phyloP scores from a whole-genome alignment of 1,140 invertebrate genomes.

The Cotesia chilonis region DNA sequence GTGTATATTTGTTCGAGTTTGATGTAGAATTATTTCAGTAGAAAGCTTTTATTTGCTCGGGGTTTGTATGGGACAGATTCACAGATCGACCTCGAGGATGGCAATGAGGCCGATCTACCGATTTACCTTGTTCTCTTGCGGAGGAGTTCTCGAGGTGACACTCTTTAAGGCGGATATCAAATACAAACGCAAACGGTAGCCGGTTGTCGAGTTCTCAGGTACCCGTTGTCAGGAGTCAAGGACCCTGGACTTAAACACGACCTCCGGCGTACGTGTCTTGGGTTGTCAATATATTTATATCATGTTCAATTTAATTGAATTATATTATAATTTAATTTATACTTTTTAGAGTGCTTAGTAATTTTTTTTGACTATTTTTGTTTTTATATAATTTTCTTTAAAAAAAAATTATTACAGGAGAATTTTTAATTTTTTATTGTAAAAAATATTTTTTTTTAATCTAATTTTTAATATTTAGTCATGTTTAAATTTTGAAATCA shows the following conservation, averaged over 20 bases:
- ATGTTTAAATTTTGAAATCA: too few species aligned
- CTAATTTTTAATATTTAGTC: too few species aligned
- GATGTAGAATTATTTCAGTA: too few species aligned
- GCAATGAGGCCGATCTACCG: slow-evolving; percentile 11
- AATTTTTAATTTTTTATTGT: too few species aligned
- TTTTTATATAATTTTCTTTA: too few species aligned
- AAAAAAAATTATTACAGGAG: too few species aligned
- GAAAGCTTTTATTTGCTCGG: neutral
- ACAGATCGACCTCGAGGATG: neutral
- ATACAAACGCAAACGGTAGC: slow-evolving; percentile 10
- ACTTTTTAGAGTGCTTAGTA: neutral
- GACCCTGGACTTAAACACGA: slow-evolving; percentile 14
- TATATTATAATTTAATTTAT: neutral
- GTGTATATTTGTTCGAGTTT: too few species aligned
- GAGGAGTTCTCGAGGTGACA: slow-evolving; percentile 7
- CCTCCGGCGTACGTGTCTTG: too few species aligned
- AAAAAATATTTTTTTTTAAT: too few species aligned
- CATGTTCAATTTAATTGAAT: neutral
- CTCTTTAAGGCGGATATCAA: neutral
- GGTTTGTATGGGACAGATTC: neutral
- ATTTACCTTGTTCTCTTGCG: neutral
- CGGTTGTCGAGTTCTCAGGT: too few species aligned
- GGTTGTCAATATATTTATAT: neutral
- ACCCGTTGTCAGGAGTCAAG: slow-evolving; percentile 4
- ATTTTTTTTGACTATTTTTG: too few species aligned